Conservation (phyloP, 2,797 vertebrate species). For the Melanotaenia trifasciata region DNA sequence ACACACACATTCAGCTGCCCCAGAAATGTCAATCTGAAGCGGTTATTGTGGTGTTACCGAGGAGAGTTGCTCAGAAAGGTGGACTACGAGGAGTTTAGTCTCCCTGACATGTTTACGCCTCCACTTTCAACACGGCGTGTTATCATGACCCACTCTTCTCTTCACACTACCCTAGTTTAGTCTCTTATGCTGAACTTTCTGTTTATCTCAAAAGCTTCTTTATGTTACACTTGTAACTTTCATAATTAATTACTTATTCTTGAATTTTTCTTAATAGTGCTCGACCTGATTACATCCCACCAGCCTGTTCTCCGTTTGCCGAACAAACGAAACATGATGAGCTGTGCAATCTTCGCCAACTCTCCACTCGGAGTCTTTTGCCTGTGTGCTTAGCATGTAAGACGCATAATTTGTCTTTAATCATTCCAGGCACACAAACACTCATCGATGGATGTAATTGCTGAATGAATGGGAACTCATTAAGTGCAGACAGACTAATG, state of each 20-base stretch:
- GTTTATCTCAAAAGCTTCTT: conserved; percentile 13
- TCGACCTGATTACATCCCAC: conserved; percentile 19
- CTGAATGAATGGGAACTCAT: conserved; percentile 54
- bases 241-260: conserved; percentile 34
- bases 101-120: conserved; percentile 61
- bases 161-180: conserved; percentile 53
- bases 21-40: conserved; percentile 74
- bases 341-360: conserved; percentile 26
- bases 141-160: conserved; percentile 38
- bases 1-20: conserved; percentile 55
- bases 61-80: conserved; percentile 51
- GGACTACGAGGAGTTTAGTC: conserved; percentile 47
- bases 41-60: conserved; percentile 45
- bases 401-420: conserved; percentile 35
- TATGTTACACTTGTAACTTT: conserved; percentile 14
- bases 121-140: conserved; percentile 6
- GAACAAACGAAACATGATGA: conserved; percentile 36
- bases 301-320: not conserved
- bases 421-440: conserved; percentile 42
- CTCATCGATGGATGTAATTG: conserved; percentile 45
- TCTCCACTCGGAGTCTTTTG: conserved; percentile 11
- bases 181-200: conserved; percentile 33
- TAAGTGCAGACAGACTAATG: conserved; percentile 57
- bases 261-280: conserved; percentile 2
- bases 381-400: conserved; percentile 9